Evolutionary conservation across 2,797 vertebrate species (phyloP).

Genomic region (Decapterus maruadsi): DNA sequence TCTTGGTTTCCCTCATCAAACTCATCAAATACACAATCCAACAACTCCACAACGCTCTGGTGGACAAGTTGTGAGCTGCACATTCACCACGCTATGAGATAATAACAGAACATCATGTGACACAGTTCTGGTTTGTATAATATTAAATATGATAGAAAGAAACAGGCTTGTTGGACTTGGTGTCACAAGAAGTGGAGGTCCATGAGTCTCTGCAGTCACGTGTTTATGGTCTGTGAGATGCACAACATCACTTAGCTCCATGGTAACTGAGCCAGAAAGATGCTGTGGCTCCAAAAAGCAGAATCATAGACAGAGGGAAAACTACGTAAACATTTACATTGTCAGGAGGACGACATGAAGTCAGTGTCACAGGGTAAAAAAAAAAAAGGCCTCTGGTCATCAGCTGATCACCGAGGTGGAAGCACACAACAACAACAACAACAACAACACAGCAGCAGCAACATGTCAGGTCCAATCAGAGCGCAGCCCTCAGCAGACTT

Average conservation of each 20-base stretch:
- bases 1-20: no score
- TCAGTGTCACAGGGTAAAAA: not conserved
- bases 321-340: not conserved
- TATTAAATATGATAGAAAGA: slow-evolving; percentile 3
- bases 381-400: not conserved
- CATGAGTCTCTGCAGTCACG: not conserved
- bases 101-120: not conserved
- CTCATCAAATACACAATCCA: no score
- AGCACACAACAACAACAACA: not conserved
- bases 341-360: not conserved
- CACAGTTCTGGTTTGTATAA: not conserved
- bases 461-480: slow-evolving; percentile 1
- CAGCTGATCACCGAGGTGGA: not conserved
- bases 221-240: no score
- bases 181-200: not conserved
- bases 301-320: not conserved
- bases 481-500: not conserved
- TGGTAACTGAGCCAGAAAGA: not conserved
- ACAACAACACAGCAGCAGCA: not conserved
- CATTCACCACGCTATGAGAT: no score
- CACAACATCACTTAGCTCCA: no score
- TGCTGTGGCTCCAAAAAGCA: not conserved
- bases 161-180: not conserved
- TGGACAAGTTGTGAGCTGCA: no score
- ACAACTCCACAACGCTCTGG: no score